These are phyloP conservation scores for Dryomyza anilis DNA, from an alignment of 2,888 invertebrate genomes.

Conservation along the genomic window DNA sequence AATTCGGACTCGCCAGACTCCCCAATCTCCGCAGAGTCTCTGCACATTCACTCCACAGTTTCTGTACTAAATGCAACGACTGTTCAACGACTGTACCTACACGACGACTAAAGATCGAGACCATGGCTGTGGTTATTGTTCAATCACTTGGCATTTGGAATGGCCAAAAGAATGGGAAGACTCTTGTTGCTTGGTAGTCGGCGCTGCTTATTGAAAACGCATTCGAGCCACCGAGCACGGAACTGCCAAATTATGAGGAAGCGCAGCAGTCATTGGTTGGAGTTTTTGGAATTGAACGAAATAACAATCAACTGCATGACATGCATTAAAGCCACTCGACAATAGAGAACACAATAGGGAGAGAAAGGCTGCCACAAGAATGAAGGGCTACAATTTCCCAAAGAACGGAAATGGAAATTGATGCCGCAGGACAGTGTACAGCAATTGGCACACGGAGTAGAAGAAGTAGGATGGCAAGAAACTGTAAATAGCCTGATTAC, in stretches of 20 bases:
- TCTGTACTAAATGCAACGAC: too few species aligned
- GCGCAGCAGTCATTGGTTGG: neutral
- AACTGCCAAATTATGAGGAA: neutral
- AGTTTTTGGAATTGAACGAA: neutral
- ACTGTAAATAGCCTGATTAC: too few species aligned
- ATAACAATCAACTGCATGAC: neutral
- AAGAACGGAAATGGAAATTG: neutral
- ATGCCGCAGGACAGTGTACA: too few species aligned
- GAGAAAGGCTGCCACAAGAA: neutral
- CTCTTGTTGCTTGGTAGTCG: neutral
- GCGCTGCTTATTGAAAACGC: neutral
- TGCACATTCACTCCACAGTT: constrained; percentile 7
- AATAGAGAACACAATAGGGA: neutral
- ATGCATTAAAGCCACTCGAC: too few species aligned
- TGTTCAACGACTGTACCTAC: neutral
- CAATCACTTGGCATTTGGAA: neutral
- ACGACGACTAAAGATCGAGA: neutral
- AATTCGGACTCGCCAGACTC: neutral
- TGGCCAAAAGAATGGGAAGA: neutral
- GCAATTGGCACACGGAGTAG: too few species aligned
- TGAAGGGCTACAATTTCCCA: too few species aligned
- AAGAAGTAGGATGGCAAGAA: too few species aligned
- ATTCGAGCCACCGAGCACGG: neutral
- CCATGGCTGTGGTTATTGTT: neutral
- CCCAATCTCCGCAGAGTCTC: neutral